phyloP scores from a whole-genome alignment of 2,113 vertebrate genomes.

The Gambusia affinis region DNA sequence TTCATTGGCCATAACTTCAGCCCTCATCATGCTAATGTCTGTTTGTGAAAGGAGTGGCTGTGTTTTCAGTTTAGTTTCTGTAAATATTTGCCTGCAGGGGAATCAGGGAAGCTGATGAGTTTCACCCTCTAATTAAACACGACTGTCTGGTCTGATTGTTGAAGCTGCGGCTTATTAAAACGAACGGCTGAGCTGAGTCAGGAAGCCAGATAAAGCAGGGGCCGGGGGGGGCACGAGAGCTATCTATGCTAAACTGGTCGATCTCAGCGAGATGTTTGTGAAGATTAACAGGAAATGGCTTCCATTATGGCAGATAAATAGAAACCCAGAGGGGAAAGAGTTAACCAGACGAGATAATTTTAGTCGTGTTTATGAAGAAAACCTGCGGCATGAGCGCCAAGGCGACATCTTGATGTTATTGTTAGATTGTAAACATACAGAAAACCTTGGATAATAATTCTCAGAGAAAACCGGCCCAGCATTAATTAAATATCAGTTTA shows the following conservation, averaged over 20 bases:
- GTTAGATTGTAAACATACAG: background rate
- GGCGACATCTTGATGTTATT: background rate
- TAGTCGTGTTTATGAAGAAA: slow-evolving; percentile 3
- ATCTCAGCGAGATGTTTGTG: slow-evolving; percentile 39
- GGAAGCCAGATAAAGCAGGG: slow-evolving; percentile 58
- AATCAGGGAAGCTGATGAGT: slow-evolving; percentile 36
- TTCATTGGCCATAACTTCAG: slow-evolving; percentile 26
- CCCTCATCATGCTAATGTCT: slow-evolving; percentile 28
- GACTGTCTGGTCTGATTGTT: slow-evolving; percentile 49
- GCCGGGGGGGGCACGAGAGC: background rate
- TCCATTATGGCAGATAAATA: slow-evolving; percentile 23
- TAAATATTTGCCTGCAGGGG: slow-evolving; percentile 50
- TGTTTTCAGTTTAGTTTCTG: slow-evolving; percentile 27
- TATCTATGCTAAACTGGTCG: slow-evolving; percentile 37
- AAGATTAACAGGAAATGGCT: slow-evolving; percentile 32
- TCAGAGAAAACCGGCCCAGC: background rate
- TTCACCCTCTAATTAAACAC: slow-evolving; percentile 56
- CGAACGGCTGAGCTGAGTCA: slow-evolving; percentile 44
- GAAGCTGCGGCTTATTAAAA: slow-evolving; percentile 49
- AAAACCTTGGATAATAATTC: background rate
- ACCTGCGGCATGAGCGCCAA: background rate
- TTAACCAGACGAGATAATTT: slow-evolving; percentile 12
- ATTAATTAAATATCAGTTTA: slow-evolving; percentile 69
- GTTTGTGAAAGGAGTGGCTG: slow-evolving; percentile 36
- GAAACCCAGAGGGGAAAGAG: slow-evolving; percentile 11